Evolutionary conservation across 2,113 vertebrate species (phyloP).

Genomic region (Benitochromis conjunctus): DNA sequence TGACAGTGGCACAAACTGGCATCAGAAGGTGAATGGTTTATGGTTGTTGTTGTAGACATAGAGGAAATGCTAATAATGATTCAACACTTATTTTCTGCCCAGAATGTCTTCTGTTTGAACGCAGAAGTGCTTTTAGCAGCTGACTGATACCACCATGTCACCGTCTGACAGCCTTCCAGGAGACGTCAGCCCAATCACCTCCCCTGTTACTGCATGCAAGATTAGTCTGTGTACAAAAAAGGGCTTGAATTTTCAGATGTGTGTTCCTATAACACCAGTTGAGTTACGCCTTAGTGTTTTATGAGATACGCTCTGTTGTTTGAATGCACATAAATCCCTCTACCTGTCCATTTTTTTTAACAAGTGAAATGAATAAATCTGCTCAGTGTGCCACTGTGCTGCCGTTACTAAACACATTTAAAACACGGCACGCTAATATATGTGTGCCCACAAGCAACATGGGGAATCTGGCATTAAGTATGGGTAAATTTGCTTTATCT

Average conservation of each 20-base stretch:
- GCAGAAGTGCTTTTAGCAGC: background rate
- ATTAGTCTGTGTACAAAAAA: background rate
- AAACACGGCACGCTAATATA: constrained; percentile 3
- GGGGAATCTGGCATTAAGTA: constrained; percentile 44
- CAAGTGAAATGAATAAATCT: background rate
- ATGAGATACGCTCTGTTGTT: background rate
- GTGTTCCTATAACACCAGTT: background rate
- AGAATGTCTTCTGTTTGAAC: background rate
- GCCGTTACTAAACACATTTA: background rate
- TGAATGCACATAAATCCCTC: background rate
- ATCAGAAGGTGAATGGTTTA: background rate
- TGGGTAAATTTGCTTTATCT: constrained; percentile 54
- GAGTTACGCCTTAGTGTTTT: background rate
- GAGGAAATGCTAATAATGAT: background rate
- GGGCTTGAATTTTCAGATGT: background rate
- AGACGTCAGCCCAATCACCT: background rate
- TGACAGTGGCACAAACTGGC: background rate
- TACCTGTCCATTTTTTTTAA: background rate
- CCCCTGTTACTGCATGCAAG: background rate
- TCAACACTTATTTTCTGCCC: background rate
- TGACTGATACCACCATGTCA: background rate
- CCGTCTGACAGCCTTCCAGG: background rate
- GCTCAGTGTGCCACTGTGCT: background rate
- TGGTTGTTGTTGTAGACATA: background rate
- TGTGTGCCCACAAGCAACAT: constrained; percentile 15